phyloP scores from a whole-genome alignment of 53 echinoderm and acorn worm species.

The Apostichopus leukothele region DNA sequence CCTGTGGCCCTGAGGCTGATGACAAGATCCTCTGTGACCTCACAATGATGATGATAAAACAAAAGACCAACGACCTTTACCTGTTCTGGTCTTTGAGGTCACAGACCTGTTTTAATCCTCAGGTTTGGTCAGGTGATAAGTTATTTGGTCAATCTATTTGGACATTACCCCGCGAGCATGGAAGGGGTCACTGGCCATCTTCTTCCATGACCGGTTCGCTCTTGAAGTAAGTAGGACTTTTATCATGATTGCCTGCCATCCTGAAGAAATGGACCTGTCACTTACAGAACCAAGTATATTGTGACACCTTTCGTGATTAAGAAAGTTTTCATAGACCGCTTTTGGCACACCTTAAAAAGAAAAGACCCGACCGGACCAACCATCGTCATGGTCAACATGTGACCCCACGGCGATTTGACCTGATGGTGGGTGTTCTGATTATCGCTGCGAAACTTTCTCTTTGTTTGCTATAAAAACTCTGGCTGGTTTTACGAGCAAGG shows the following conservation, averaged over 20 bases:
- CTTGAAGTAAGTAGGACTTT: not conserved
- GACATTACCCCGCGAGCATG: constrained; percentile 4
- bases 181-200: constrained; percentile 33
- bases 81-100: constrained; percentile 16
- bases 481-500: not conserved
- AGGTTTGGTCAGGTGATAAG: not conserved
- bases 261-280: not conserved
- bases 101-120: constrained; percentile 10
- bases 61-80: constrained; percentile 29
- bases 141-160: constrained; percentile 13
- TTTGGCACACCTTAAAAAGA: constrained; percentile 17
- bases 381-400: constrained; percentile 15
- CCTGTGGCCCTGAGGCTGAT: not conserved
- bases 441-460: constrained; percentile 3
- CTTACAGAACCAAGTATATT: not conserved
- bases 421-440: constrained; percentile 33
- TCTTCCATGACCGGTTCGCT: not conserved
- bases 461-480: not conserved
- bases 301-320: not conserved
- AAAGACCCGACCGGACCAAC: constrained; percentile 6
- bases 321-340: not conserved
- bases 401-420: constrained; percentile 2
- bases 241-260: not conserved
- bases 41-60: constrained; percentile 4
- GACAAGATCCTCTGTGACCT: constrained; percentile 21